Conservation (phyloP, 2,113 vertebrate genomes). For the Formicarius rufipectus region DNA sequence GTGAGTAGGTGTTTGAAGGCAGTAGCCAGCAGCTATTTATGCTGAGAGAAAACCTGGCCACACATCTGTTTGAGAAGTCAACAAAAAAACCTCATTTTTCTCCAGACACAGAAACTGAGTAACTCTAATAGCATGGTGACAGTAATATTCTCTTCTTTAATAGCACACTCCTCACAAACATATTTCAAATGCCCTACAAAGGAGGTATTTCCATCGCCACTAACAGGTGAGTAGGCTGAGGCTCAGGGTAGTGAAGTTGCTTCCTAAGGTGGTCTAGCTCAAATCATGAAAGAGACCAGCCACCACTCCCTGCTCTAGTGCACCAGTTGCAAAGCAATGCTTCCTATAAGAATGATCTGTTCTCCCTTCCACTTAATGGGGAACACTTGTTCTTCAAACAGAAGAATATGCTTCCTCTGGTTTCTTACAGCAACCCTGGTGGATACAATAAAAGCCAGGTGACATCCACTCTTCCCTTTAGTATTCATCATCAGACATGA, state of each 20-base stretch:
- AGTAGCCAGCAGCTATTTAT: not conserved
- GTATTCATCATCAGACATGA: not conserved
- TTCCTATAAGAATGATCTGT: not conserved
- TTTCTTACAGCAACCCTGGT: not conserved
- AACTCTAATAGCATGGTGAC: not conserved
- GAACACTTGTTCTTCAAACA: not conserved
- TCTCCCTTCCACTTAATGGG: not conserved
- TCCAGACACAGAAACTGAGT: not conserved
- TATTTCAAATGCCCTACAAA: not conserved
- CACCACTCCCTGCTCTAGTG: not conserved
- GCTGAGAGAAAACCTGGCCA: not conserved
- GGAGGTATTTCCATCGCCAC: not conserved
- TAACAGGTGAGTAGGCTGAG: not conserved
- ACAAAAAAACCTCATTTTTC: not conserved
- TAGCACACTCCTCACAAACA: not conserved
- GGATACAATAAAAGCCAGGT: not conserved
- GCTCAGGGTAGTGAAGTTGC: not conserved
- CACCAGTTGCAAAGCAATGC: not conserved
- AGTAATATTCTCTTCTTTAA: not conserved
- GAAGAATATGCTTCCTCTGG: not conserved
- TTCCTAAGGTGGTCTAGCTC: not conserved
- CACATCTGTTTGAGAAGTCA: not conserved
- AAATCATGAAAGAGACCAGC: not conserved
- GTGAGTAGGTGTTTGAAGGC: not conserved
- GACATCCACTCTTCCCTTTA: not conserved